Percentiles rank a stretch among this genome's conserved stretches.
These are phyloP conservation scores for Ornithoptera alexandrae DNA, from an alignment of 2,888 invertebrate species.

Conservation along the genomic window DNA sequence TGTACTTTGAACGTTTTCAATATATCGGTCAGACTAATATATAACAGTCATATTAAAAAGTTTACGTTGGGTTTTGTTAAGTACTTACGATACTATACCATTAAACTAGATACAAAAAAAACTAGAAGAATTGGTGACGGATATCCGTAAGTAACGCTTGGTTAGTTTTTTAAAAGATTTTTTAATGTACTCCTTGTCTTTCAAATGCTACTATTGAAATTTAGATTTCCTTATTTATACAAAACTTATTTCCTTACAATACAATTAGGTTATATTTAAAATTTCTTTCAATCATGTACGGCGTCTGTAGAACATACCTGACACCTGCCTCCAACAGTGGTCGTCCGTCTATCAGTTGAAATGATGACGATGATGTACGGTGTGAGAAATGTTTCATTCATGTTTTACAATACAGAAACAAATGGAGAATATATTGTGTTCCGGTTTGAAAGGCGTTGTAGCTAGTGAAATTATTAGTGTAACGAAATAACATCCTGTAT, in stretches of 20 bases:
- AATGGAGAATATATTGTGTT: too few species aligned
- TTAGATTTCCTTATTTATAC: background rate
- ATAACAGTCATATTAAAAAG: background rate
- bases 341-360: too few species aligned
- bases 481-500: too few species aligned
- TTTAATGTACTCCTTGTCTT: conserved; percentile 1
- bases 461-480: too few species aligned
- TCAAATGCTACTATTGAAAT: background rate
- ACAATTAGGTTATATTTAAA: background rate
- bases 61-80: background rate
- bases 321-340: too few species aligned
- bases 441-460: too few species aligned
- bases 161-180: conserved; percentile 3
- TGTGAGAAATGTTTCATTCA: too few species aligned
- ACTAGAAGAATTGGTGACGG: conserved; percentile 4
- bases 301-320: too few species aligned
- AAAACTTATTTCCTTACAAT: background rate
- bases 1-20: background rate
- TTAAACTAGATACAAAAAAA: background rate
- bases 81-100: background rate
- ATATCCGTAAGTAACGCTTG: conserved; percentile 23
- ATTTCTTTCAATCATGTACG: too few species aligned
- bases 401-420: too few species aligned
- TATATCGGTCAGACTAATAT: background rate
- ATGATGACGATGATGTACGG: too few species aligned